Evolutionary conservation across 1,140 invertebrate species (phyloP).

Genomic region (Trachymyrmex septentrionalis): DNA sequence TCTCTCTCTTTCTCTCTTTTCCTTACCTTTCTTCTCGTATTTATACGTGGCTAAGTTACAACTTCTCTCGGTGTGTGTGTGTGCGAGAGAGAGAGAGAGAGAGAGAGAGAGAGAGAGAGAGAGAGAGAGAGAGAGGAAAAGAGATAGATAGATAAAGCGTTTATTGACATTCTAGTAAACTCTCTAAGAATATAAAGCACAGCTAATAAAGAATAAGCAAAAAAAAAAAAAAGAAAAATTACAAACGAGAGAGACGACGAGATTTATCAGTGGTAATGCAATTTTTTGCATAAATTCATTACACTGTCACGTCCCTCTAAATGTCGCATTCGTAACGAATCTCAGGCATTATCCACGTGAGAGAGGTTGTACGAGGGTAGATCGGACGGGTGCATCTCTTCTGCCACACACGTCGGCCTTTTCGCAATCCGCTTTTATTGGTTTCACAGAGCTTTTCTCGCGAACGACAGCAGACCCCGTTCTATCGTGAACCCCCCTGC

Average conservation of each 20-base stretch:
- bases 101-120: not conserved
- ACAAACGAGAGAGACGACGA: not conserved
- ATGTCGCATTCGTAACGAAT: conserved; percentile 47
- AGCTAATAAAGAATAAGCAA: too few relatives aligned
- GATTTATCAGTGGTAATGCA: conserved; percentile 39
- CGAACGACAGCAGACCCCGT: conserved; percentile 1
- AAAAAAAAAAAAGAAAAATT: too few relatives aligned
- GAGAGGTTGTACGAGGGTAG: conserved; percentile 28
- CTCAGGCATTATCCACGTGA: conserved; percentile 36
- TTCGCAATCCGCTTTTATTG: conserved; percentile 63
- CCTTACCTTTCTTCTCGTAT: not conserved
- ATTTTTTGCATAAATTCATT: conserved; percentile 61
- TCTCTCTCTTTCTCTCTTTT: not conserved
- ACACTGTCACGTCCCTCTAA: conserved; percentile 40
- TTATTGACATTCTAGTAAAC: too few relatives aligned
- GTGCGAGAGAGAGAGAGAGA: not conserved
- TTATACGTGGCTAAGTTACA: conserved; percentile 10
- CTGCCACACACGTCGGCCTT: not conserved
- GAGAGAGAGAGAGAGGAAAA: not conserved
- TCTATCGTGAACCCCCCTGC: not conserved
- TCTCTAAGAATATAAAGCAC: too few relatives aligned
- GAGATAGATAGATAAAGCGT: not conserved
- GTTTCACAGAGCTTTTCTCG: conserved; percentile 34
- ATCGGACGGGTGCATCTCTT: not conserved
- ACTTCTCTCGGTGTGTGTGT: not conserved